Conservation (phyloP, 2,797 vertebrate species). For the Diglossa cyanea region DNA sequence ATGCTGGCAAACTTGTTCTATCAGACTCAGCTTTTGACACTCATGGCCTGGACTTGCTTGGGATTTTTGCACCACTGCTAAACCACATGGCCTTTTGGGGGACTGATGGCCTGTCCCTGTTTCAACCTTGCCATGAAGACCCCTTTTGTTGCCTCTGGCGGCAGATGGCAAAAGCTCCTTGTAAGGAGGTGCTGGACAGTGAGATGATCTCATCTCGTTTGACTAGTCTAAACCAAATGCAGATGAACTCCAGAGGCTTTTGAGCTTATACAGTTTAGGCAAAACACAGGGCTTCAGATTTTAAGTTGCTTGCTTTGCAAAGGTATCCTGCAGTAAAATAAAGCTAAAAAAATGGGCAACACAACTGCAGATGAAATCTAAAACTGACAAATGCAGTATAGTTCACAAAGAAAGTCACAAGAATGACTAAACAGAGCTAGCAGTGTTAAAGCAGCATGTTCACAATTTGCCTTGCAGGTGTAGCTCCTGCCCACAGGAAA, state of each 20-base stretch:
- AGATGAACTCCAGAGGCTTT: neutral
- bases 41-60: neutral
- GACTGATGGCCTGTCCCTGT: accelerated
- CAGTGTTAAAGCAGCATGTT: neutral
- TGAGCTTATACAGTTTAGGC: neutral
- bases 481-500: neutral
- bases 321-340: neutral
- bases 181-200: neutral
- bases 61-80: neutral
- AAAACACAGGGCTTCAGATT: neutral
- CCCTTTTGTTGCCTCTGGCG: neutral
- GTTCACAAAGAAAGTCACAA: neutral
- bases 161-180: neutral
- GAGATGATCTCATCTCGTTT: neutral
- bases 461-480: neutral
- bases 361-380: neutral
- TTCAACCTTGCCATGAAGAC: neutral
- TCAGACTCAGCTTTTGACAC: neutral
- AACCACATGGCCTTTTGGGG: neutral
- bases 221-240: neutral
- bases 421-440: neutral
- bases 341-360: neutral
- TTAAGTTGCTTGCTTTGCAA: neutral
- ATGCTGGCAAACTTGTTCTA: neutral
- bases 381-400: neutral